phyloP scores from a whole-genome alignment of 92 coral and sea anemone genomes.

The Plumapathes pennacea region DNA sequence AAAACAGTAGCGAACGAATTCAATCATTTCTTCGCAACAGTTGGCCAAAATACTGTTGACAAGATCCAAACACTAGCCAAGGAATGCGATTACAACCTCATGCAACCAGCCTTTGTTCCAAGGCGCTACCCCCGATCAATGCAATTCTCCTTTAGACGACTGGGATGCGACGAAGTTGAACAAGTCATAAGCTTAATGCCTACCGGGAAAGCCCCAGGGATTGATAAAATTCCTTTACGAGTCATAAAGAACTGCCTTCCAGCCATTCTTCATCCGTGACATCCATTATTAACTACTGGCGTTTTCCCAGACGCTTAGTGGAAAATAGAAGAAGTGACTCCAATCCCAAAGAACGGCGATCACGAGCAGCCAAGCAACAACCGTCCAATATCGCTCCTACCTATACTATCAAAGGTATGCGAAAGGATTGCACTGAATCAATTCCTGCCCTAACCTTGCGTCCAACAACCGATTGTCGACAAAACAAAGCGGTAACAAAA shows the following conservation, averaged over 20 bases:
- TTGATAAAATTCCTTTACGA: constrained; percentile 15
- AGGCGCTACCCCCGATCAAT: constrained; percentile 1
- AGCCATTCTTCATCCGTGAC: constrained; percentile 6
- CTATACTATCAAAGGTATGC: constrained; percentile 20
- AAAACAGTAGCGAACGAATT: constrained; percentile 31
- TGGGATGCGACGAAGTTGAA: constrained; percentile 20
- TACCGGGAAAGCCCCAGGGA: constrained; percentile 7
- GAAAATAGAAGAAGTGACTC: constrained; percentile 12
- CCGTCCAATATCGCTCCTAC: constrained; percentile 8
- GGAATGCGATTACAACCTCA: constrained; percentile 27
- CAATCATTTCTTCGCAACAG: constrained; percentile 21
- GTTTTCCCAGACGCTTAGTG: background rate
- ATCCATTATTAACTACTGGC: constrained; percentile 11
- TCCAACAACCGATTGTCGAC: constrained; percentile 23
- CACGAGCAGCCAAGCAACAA: constrained; percentile 16
- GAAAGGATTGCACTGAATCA: constrained; percentile 13
- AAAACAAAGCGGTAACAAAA: constrained; percentile 34
- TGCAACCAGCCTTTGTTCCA: constrained; percentile 20
- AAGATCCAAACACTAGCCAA: constrained; percentile 17
- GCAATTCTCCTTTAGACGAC: constrained; percentile 22
- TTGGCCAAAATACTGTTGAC: constrained; percentile 38
- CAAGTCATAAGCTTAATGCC: constrained; percentile 2
- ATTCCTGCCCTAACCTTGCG: constrained; percentile 10
- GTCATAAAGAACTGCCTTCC: constrained; percentile 20
- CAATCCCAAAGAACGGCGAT: constrained; percentile 10